Conservation (phyloP, 2,113 vertebrate genomes). For the Oncorhynchus keta region DNA sequence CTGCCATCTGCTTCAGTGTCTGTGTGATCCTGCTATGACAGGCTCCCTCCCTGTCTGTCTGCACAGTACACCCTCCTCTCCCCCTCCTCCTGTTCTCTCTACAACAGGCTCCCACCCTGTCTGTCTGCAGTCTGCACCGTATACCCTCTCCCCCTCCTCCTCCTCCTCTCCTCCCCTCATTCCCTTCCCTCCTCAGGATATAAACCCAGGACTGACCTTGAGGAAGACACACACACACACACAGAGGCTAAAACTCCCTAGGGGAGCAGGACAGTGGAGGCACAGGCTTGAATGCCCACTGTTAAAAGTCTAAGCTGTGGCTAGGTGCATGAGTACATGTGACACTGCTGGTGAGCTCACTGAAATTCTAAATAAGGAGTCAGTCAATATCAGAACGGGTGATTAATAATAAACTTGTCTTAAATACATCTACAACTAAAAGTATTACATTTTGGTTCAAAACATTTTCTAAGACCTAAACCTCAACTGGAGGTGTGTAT, state of each 20-base stretch:
- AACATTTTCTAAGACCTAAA: too few relatives aligned
- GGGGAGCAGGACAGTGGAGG: neutral
- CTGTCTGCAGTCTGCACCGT: constrained; percentile 43
- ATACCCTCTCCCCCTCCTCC: constrained; percentile 6
- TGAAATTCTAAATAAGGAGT: too few relatives aligned
- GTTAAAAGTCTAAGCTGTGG: neutral
- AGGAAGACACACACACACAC: constrained; percentile 39
- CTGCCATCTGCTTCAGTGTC: constrained; percentile 22
- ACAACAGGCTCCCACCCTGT: neutral
- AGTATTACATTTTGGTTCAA: too few relatives aligned
- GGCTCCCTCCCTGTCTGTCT: too few relatives aligned
- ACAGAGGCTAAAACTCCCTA: neutral
- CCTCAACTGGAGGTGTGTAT: too few relatives aligned
- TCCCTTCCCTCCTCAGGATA: constrained; percentile 59
- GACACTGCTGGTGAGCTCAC: too few relatives aligned
- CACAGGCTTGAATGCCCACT: neutral
- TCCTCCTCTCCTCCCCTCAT: constrained; percentile 6
- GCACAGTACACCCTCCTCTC: too few relatives aligned
- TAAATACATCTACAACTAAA: too few relatives aligned
- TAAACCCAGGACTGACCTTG: constrained; percentile 63
- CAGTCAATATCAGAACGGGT: too few relatives aligned
- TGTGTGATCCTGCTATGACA: constrained; percentile 31
- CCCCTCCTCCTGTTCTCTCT: too few relatives aligned
- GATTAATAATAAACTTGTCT: too few relatives aligned
- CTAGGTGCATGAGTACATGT: too few relatives aligned